Evolutionary conservation across 1,140 invertebrate genomes (phyloP).

Genomic region (Lordiphosa stackelbergi): DNA sequence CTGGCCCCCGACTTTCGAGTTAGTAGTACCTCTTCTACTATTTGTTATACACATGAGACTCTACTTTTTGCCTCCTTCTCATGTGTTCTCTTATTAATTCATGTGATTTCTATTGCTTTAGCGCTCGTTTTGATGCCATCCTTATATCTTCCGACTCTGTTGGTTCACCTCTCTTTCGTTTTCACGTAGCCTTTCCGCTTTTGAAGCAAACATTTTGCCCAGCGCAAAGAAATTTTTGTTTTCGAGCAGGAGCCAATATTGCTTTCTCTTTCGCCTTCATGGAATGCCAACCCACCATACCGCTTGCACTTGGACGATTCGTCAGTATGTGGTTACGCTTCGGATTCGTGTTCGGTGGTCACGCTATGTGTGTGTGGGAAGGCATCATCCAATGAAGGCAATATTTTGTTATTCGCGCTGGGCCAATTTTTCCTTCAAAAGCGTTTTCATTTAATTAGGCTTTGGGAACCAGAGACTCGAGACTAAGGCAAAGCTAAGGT

Average conservation of each 20-base stretch:
- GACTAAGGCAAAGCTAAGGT: background rate
- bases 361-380: conserved; percentile 9
- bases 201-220: conserved; percentile 29
- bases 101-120: conserved; percentile 11
- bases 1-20: too few species aligned
- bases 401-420: conserved; percentile 5
- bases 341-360: conserved; percentile 17
- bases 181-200: conserved; percentile 20
- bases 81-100: conserved; percentile 6
- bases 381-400: conserved; percentile 38
- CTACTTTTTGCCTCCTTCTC: background rate
- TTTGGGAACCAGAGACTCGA: background rate
- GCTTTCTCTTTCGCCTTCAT: conserved; percentile 47
- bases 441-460: conserved; percentile 22
- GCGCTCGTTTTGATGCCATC: conserved; percentile 15
- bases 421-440: conserved; percentile 36
- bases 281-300: conserved; percentile 19
- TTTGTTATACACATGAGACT: conserved; percentile 12
- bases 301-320: conserved; percentile 10
- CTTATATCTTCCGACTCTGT: conserved; percentile 8
- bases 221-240: conserved; percentile 24
- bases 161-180: conserved; percentile 26
- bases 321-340: conserved; percentile 59
- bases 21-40: too few species aligned
- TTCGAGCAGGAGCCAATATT: conserved; percentile 12